Conservation (phyloP, 2,888 invertebrate genomes). For the Catocala fraxini region DNA sequence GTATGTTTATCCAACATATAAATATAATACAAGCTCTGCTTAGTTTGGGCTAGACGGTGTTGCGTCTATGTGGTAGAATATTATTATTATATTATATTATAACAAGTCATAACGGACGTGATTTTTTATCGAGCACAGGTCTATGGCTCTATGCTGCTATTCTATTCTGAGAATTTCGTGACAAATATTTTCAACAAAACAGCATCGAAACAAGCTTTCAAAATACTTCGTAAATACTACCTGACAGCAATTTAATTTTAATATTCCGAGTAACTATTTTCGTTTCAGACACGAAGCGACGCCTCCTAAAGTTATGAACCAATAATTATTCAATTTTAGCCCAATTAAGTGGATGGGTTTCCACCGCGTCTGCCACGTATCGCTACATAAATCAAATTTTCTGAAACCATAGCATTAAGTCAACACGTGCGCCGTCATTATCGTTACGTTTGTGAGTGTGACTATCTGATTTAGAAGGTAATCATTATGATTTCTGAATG, state of each 20-base stretch:
- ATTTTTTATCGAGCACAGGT: no score
- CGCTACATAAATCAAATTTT: slow-evolving; percentile 55
- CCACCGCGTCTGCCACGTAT: slow-evolving; percentile 48
- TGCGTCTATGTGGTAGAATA: no score
- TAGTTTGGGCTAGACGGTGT: no score
- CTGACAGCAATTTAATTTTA: slow-evolving; percentile 45
- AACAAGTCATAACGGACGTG: no score
- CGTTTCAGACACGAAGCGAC: slow-evolving; percentile 37
- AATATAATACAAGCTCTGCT: no score
- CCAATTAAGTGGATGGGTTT: slow-evolving; percentile 63
- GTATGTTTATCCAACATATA: no score
- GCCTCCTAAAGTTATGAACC: slow-evolving; percentile 55
- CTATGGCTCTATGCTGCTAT: no score
- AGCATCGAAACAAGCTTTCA: no score
- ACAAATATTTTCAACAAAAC: no score
- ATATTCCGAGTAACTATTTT: slow-evolving; percentile 49
- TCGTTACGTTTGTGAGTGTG: slow-evolving; percentile 35
- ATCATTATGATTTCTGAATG: slow-evolving; percentile 21
- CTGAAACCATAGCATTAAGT: slow-evolving; percentile 49
- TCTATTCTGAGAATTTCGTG: no score
- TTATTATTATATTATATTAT: no score
- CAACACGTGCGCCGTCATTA: slow-evolving; percentile 48
- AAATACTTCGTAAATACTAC: slow-evolving; percentile 23
- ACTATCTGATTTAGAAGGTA: slow-evolving; percentile 30
- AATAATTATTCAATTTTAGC: slow-evolving; percentile 69